Evolutionary conservation across 2,113 vertebrate species (phyloP).

Genomic region (Poecile atricapillus): DNA sequence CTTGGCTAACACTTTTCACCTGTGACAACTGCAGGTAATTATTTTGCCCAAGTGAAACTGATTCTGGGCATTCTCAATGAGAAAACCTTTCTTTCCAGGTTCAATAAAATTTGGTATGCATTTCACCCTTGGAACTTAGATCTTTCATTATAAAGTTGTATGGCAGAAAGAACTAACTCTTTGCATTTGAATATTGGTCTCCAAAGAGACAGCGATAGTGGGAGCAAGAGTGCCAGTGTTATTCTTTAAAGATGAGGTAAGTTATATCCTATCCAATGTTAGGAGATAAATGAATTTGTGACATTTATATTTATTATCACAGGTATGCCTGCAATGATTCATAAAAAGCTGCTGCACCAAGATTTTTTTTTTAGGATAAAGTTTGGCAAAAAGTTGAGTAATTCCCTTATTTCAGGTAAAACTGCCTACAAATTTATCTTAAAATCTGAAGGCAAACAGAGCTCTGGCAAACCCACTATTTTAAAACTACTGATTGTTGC

Average conservation of each 20-base stretch:
- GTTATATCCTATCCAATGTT: neutral
- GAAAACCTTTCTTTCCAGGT: conserved; percentile 44
- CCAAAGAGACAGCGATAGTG: conserved; percentile 26
- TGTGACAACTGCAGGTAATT: conserved; percentile 57
- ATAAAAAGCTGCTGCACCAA: neutral
- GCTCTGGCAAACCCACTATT: neutral
- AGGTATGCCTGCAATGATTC: neutral
- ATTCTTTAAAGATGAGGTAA: conserved; percentile 52
- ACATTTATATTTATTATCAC: neutral
- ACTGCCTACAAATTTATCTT: neutral
- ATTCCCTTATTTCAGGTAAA: neutral
- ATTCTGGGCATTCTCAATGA: conserved; percentile 60
- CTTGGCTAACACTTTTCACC: conserved; percentile 60
- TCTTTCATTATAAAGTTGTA: conserved; percentile 69
- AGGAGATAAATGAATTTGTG: neutral
- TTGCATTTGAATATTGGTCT: conserved; percentile 62
- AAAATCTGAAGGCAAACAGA: neutral
- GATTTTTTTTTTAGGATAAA: neutral
- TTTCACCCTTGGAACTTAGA: conserved; percentile 69
- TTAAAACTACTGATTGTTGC: neutral
- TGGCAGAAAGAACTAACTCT: conserved; percentile 56
- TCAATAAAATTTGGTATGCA: conserved; percentile 63
- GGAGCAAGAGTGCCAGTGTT: conserved; percentile 48
- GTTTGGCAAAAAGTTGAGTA: neutral
- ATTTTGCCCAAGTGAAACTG: conserved; percentile 66